Base-by-base conservation (phyloP, 2,888 invertebrate genomes). In the Germaria angustata region DNA sequence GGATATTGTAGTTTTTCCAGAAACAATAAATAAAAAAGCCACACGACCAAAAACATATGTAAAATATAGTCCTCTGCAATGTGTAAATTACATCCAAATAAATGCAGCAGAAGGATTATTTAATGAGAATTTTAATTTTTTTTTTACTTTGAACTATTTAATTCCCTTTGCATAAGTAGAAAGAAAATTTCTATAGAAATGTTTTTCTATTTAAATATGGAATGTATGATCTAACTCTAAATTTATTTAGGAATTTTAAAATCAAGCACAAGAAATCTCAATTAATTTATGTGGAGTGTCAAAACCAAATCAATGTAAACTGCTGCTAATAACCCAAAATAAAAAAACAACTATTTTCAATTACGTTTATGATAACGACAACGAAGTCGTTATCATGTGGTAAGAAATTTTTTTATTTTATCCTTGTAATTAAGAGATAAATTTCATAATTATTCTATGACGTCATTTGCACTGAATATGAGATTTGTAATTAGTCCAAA, bases 401-500 rank as follows among this genome's bases (percentile, higher is more conserved):
- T 71, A 65, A 57, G 69, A 76, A 65, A 51, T n/a, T 68, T 63
- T 55, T 69, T 66, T 51, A 65, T 41, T 59, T 59, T 57, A 73
- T 69, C 55, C 49, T 17, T 59, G 49, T 28, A 69, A 49, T 32
- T 51, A 44, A 57, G 71, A 11, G 6, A 46, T 22, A 72, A 69
- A 57, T 69, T 80, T 55, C 53, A 63, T 69, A 49, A 63, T 69
- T 75, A 75, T 51, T 20, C 32, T 55, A 15, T 72, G 66, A 61
- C 61, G 72, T 77, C 53, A 72, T 72, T 76, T 71, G 71, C 59
- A 72, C 61, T 46, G 55, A 72, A 77, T 77, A 81, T 77, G 72
- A 77, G 66, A 81, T 81, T 81, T 77, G 81, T 77, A 81, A 81
- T 81, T 81, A 81, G 72, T 36, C 32, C 75, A 65, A 53, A 75